Conservation (phyloP, 2,797 vertebrate genomes). For the Novumbra hubbsi region DNA sequence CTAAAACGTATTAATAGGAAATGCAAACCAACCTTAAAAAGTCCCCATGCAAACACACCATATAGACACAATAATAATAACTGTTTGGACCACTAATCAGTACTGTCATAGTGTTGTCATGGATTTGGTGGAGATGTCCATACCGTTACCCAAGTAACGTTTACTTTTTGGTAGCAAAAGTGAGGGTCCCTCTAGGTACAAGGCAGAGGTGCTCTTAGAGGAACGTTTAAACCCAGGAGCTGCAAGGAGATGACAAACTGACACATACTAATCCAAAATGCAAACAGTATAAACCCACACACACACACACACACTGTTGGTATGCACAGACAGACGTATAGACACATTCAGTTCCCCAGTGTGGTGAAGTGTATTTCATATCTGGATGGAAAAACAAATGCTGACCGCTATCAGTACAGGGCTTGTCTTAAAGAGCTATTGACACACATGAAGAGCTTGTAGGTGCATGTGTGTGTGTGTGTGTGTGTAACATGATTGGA, state of each 20-base stretch:
- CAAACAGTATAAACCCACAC: neutral
- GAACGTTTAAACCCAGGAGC: conserved; percentile 54
- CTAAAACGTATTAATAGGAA: conserved; percentile 17
- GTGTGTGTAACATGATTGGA: conserved; percentile 2
- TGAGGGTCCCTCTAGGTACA: neutral
- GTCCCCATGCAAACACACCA: conserved; percentile 15
- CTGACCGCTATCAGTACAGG: neutral
- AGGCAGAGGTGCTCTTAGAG: conserved; percentile 42
- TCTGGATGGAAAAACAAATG: neutral
- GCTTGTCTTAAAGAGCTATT: neutral
- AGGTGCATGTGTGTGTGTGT: conserved; percentile 10
- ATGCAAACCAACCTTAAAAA: conserved; percentile 41
- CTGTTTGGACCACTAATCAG: neutral
- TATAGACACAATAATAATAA: neutral
- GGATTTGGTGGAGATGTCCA: neutral
- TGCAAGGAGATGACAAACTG: conserved; percentile 1
- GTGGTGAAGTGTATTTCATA: neutral
- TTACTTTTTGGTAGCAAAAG: neutral
- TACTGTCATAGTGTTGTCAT: neutral
- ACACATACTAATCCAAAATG: neutral
- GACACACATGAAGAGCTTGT: neutral
- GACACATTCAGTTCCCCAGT: neutral
- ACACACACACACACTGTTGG: neutral
- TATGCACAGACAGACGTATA: neutral
- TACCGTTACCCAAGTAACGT: neutral